phyloP scores from a whole-genome alignment of 2,888 invertebrate species.

The Brachyptera putata region DNA sequence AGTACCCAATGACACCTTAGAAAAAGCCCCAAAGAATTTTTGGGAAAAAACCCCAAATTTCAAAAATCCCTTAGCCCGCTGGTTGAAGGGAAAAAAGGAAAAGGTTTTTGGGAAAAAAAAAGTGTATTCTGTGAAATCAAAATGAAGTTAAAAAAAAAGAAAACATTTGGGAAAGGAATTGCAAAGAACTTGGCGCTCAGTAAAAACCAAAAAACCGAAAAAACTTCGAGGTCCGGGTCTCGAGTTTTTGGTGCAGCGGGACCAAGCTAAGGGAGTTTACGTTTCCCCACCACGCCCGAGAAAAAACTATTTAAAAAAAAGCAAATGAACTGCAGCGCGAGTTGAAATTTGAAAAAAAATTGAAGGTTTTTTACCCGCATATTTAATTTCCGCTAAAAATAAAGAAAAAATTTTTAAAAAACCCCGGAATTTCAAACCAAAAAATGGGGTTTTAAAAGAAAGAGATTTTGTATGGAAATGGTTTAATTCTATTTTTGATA shows the following conservation, averaged over 20 bases:
- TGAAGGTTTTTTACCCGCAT: conserved; percentile 56
- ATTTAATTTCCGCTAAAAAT: conserved; percentile 54
- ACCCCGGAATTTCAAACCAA: conserved; percentile 44
- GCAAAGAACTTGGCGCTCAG: conserved; percentile 55
- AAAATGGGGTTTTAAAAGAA: conserved; percentile 69
- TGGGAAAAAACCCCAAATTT: conserved; percentile 70
- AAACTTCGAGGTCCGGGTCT: conserved; percentile 46
- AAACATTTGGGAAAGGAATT: conserved; percentile 38
- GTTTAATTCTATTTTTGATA: conserved; percentile 75
- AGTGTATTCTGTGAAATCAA: conserved; percentile 76
- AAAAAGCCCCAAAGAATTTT: conserved; percentile 70
- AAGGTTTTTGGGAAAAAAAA: conserved; percentile 86
- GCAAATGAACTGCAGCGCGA: conserved; percentile 46
- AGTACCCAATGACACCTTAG: conserved; percentile 74
- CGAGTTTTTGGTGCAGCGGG: conserved; percentile 47
- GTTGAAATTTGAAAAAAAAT: conserved; percentile 50
- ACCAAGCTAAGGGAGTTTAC: conserved; percentile 45
- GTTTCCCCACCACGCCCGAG: conserved; percentile 54
- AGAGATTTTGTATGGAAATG: conserved; percentile 71
- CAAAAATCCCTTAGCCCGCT: conserved; percentile 74
- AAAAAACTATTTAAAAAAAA: conserved; percentile 51
- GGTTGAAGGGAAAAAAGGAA: conserved; percentile 59
- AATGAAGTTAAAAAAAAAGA: conserved; percentile 45
- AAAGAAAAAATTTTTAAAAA: conserved; percentile 55
- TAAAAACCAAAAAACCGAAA: conserved; percentile 48